Evolutionary conservation across 2,113 vertebrate genomes (phyloP).

Genomic region (Choloepus hoffmanni): DNA sequence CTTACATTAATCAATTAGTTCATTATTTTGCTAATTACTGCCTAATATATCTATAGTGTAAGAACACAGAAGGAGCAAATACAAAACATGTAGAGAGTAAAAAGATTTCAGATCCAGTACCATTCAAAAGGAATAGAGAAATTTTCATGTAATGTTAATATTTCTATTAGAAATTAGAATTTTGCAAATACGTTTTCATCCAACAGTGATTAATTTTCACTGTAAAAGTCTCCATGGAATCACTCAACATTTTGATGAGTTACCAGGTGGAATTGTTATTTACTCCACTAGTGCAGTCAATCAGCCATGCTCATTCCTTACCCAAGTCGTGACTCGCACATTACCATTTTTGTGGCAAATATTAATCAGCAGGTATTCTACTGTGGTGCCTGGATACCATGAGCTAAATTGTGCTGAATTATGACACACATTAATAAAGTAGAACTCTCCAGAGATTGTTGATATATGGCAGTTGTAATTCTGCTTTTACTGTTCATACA

Average conservation of each 20-base stretch:
- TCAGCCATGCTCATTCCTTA: constrained; percentile 62
- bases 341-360: constrained; percentile 73
- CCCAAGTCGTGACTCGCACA: background rate
- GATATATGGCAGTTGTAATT: constrained; percentile 63
- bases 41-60: background rate
- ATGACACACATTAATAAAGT: constrained; percentile 61
- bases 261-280: constrained; percentile 61
- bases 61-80: background rate
- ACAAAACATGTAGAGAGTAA: background rate
- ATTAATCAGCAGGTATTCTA: constrained; percentile 77
- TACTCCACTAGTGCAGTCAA: constrained; percentile 45
- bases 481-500: constrained; percentile 68
- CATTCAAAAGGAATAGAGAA: constrained; percentile 15
- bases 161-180: background rate
- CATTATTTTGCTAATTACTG: background rate
- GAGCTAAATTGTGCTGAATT: constrained; percentile 75
- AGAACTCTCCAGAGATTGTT: constrained; percentile 58
- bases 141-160: background rate
- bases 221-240: constrained; percentile 13
- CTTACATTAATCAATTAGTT: background rate
- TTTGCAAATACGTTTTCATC: constrained; percentile 21
- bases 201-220: constrained; percentile 62
- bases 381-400: background rate
- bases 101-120: background rate
- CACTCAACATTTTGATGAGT: constrained; percentile 53